Evolutionary conservation across 2,888 invertebrate genomes (phyloP).

Genomic region (Drosophila parthenogenetica): DNA sequence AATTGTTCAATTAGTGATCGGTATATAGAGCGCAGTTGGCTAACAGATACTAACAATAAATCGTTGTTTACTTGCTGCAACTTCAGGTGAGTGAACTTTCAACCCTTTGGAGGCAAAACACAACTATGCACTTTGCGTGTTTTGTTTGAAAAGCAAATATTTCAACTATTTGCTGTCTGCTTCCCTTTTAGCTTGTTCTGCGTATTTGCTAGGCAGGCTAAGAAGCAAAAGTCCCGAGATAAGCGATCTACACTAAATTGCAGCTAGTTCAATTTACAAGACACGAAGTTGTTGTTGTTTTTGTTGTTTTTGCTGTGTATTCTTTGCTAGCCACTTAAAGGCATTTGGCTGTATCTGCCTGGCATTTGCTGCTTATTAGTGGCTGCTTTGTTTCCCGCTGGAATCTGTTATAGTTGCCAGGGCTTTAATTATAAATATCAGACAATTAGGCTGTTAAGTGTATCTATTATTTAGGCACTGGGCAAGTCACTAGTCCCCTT

Average conservation of each 20-base stretch:
- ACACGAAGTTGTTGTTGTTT: conserved; percentile 7
- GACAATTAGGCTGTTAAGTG: conserved; percentile 73
- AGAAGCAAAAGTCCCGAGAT: conserved; percentile 25
- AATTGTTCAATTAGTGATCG: conserved; percentile 71
- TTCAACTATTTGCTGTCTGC: conserved; percentile 51
- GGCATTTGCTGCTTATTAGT: conserved; percentile 62
- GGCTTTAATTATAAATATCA: conserved; percentile 66
- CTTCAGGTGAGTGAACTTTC: conserved; percentile 56
- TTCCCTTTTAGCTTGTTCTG: not conserved
- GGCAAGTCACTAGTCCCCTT: not conserved
- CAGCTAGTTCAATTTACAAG: conserved; percentile 67
- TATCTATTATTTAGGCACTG: conserved; percentile 58
- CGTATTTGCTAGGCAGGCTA: conserved; percentile 2
- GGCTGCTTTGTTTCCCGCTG: conserved; percentile 50
- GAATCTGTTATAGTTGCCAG: conserved; percentile 48
- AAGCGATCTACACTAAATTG: conserved; percentile 70
- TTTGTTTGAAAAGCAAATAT: conserved; percentile 55
- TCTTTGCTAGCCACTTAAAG: conserved; percentile 21
- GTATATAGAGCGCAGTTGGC: conserved; percentile 41
- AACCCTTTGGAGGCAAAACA: conserved; percentile 27
- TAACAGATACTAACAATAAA: conserved; percentile 13
- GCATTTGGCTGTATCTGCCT: conserved; percentile 29
- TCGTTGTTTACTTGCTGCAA: not conserved
- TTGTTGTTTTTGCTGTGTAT: conserved; percentile 3
- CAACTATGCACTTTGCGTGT: conserved; percentile 59